A percentile compares a stretch with the other conserved stretches of the same genome.
phyloP scores from a whole-genome alignment of 2,888 invertebrate genomes.

The Rhaphigaster nebulosa region DNA sequence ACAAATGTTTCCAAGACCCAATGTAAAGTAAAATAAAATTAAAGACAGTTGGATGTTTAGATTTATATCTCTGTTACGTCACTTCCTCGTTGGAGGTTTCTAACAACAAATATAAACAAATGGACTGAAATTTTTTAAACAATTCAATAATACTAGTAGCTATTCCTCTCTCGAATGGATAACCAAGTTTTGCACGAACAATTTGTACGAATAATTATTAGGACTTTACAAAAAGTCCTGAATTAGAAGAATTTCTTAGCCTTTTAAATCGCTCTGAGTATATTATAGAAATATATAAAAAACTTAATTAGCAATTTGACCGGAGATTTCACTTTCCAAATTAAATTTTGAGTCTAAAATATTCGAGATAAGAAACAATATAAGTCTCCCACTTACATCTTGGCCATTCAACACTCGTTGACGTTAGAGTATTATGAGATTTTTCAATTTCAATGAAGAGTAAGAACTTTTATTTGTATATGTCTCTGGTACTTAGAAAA shows the following conservation, averaged over 20 bases:
- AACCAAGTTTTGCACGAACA: not conserved
- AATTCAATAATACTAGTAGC: not conserved
- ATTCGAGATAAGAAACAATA: not conserved
- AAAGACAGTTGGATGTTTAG: not conserved
- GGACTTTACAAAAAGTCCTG: no score
- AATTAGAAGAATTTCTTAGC: no score
- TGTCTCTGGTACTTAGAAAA: no score
- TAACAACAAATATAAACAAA: conserved; percentile 2
- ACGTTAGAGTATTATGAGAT: no score
- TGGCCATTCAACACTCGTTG: not conserved
- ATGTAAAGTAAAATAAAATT: not conserved
- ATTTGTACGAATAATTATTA: no score
- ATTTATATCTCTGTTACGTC: not conserved
- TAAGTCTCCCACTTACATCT: not conserved
- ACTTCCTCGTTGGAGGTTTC: not conserved
- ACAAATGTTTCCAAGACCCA: not conserved
- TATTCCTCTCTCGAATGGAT: not conserved
- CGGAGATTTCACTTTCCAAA: no score
- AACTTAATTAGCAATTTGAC: no score
- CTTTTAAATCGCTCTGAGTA: no score
- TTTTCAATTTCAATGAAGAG: no score
- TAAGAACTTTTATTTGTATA: no score
- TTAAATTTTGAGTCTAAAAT: not conserved
- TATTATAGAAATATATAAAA: no score
- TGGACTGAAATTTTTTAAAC: not conserved